Evolutionary conservation across 2,888 invertebrate genomes (phyloP), one percentile per base, ranked within the genome.

Genomic region (Drosophila nr. medialis): DNA sequence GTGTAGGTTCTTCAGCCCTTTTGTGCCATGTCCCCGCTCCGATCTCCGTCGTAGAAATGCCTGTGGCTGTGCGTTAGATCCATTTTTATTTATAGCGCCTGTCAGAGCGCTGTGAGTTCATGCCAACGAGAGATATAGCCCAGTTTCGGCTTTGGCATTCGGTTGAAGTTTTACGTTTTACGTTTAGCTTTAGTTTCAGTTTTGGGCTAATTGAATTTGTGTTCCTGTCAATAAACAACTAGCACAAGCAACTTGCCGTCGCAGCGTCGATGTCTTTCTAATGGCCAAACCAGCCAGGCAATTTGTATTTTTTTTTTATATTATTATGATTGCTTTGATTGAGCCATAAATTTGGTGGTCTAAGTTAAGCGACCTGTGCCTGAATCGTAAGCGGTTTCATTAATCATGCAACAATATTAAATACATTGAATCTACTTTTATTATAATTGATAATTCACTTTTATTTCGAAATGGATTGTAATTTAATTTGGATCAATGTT

Each of bases 161-260:
- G 29, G 27, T 4, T 49, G 27, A 27, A 49, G 49, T 27, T 49
- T 11, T 50, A 29, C 49, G 24, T 38, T 59, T 64, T 27, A 29
- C 49, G 27, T 56, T 59, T 67, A 67, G 80, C 62, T 66, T 59
- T 72, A 62, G 63, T 45, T 64, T 53, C 40, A 61, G 75, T 60
- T 58, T 71, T 55, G 51, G 50, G 76, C 87, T 86, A 89, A 89
- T 84, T 84, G 86, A 78, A 84, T 89, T 88, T 86, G 67, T 70
- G 75, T 80, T 80, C 75, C 75, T 83, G 83, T 83, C 83, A 82
- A 75, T 83, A 83, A 72, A 80, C 88, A 80, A 63, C 24, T 45
- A 4, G 53, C 32, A 7, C 27, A 10, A 29, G 15, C 18, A 24
- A 32, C 21, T 30, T 15, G 29, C 55, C 45, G 24, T 4, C 21